These are phyloP conservation scores for Luscinia luscinia DNA, from an alignment of 2,797 vertebrate species.

Conservation along the genomic window DNA sequence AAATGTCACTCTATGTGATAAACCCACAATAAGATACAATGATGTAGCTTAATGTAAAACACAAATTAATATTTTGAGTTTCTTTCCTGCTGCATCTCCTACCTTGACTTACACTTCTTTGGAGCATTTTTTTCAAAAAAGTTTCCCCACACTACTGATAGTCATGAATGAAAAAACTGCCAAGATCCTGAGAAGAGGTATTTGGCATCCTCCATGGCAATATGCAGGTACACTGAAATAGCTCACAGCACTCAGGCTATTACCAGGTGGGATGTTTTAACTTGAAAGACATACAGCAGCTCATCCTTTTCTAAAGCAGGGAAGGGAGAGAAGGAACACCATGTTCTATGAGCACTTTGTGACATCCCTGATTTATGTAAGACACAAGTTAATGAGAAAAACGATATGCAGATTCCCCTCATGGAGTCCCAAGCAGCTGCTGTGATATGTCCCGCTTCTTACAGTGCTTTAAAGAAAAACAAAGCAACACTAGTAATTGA, in stretches of 20 bases:
- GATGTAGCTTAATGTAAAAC: background rate
- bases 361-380: background rate
- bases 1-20: background rate
- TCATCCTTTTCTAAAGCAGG: background rate
- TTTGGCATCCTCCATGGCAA: background rate
- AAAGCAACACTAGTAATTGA: background rate
- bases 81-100: background rate
- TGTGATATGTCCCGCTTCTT: background rate
- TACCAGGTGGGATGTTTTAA: background rate
- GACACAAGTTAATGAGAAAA: background rate
- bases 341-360: background rate
- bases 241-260: background rate
- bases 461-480: background rate
- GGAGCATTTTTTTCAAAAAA: background rate
- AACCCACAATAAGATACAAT: background rate
- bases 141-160: background rate
- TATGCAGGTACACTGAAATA: background rate
- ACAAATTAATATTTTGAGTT: background rate
- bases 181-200: background rate
- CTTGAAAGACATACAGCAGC: background rate
- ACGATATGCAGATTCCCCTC: background rate
- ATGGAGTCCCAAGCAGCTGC: background rate
- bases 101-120: background rate
- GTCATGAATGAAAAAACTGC: background rate
- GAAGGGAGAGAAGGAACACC: background rate